Conservation (phyloP, 2,888 invertebrate species). For the Nephrotoma appendiculata region DNA sequence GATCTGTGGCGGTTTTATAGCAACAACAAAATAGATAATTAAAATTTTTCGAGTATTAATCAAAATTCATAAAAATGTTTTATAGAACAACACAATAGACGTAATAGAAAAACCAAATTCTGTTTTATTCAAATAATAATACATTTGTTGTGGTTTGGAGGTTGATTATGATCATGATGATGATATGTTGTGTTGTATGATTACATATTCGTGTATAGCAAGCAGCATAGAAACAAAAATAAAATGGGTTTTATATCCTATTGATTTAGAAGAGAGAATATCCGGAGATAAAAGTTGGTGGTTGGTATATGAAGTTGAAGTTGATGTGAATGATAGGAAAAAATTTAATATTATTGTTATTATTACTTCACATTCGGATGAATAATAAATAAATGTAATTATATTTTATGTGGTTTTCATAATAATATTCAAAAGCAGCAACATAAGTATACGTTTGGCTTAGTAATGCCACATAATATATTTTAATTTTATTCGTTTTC, state of each 20-base stretch:
- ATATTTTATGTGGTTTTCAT: neutral
- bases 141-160: neutral
- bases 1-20: neutral
- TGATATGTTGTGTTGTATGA: neutral
- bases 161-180: neutral
- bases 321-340: neutral
- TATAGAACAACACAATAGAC: neutral
- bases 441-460: neutral
- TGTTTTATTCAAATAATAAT: neutral
- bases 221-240: neutral
- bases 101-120: neutral
- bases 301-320: neutral
- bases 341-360: neutral
- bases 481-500: neutral
- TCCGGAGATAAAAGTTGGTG: neutral
- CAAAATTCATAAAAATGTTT: neutral
- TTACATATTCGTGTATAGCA: neutral
- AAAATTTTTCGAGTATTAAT: neutral
- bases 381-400: neutral
- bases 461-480: neutral
- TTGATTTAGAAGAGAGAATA: neutral
- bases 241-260: neutral
- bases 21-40: neutral
- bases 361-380: neutral
- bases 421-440: neutral